These are phyloP conservation scores for Caerostris darwini DNA, from an alignment of 1,140 invertebrate species.

Conservation along the genomic window DNA sequence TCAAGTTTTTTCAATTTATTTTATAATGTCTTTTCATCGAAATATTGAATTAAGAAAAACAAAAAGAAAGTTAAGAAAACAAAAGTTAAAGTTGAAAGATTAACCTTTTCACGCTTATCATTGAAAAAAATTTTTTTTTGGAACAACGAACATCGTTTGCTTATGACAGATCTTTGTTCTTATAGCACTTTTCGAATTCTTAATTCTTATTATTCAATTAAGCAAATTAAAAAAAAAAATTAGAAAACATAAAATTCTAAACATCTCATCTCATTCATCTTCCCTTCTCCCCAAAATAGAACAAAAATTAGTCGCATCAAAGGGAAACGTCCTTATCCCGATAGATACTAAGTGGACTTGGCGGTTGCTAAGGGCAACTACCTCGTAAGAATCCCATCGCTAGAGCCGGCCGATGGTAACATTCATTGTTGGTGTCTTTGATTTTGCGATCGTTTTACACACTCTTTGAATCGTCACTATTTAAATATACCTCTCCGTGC, in stretches of 20 bases:
- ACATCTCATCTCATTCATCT: not conserved
- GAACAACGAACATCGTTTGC: not conserved
- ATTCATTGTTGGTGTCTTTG: conserved; percentile 29
- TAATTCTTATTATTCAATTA: not conserved
- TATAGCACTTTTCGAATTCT: not conserved
- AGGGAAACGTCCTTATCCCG: conserved; percentile 38
- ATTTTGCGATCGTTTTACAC: conserved; percentile 10
- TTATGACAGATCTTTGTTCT: not conserved
- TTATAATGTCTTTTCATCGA: no score
- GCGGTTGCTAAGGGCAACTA: conserved; percentile 37
- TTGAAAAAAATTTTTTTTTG: not conserved
- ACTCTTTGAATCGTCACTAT: not conserved
- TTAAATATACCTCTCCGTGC: not conserved
- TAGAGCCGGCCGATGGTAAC: conserved; percentile 2
- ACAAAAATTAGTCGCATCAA: conserved; percentile 33
- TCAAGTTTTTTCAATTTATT: no score
- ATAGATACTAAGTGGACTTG: conserved; percentile 48
- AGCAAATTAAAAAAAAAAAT: not conserved
- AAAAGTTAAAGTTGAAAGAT: no score
- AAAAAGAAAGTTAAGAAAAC: no score
- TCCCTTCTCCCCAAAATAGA: not conserved
- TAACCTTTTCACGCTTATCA: no score
- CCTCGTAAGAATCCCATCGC: conserved; percentile 10
- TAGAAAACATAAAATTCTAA: not conserved
- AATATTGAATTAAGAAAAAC: no score